Evolutionary conservation across 2,113 vertebrate species (phyloP).

Genomic region (Aegithalos caudatus): DNA sequence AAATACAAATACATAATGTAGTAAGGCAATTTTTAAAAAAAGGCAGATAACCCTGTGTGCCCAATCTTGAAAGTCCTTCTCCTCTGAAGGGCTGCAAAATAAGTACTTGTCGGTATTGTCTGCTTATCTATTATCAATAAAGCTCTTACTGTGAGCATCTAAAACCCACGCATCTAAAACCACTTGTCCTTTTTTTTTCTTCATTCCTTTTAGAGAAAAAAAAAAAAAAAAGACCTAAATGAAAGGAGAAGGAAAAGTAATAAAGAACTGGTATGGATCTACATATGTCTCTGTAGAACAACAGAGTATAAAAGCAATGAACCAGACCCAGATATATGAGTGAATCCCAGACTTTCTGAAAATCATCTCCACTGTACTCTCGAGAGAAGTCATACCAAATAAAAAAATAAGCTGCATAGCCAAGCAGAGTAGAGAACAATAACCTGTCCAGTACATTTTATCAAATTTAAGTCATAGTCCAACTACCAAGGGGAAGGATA

Average conservation of each 20-base stretch:
- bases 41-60: not conserved
- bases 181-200: not conserved
- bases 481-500: not conserved
- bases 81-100: not conserved
- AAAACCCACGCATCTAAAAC: not conserved
- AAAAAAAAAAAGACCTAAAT: not conserved
- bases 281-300: not conserved
- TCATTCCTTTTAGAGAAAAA: not conserved
- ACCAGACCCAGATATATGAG: not conserved
- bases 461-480: not conserved
- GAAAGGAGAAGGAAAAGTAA: not conserved
- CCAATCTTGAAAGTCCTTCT: not conserved
- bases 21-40: not conserved
- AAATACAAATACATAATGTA: not conserved
- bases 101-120: not conserved
- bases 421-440: not conserved
- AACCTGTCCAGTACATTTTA: not conserved
- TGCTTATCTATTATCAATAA: not conserved
- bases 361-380: not conserved
- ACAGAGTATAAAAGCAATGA: not conserved
- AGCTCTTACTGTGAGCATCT: not conserved
- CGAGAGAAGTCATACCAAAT: not conserved
- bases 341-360: not conserved
- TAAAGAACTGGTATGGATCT: not conserved
- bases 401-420: not conserved